These are phyloP conservation scores for Monopterus albus DNA, from an alignment of 2,113 vertebrate species.

Conservation along the genomic window DNA sequence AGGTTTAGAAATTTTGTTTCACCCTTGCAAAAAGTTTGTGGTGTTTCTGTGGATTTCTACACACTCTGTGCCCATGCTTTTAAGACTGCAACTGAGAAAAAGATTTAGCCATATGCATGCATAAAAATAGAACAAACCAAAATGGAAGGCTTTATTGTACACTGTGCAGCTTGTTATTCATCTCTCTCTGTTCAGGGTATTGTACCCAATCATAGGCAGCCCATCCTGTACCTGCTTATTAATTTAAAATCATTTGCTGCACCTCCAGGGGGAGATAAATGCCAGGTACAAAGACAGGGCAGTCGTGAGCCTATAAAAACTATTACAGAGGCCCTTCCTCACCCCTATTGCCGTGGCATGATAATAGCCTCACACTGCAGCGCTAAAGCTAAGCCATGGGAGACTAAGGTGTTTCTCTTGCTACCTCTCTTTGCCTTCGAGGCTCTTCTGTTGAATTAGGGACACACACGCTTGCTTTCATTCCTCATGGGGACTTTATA, in stretches of 20 bases:
- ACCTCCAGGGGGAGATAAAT: constrained; percentile 83
- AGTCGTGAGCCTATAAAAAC: constrained; percentile 84
- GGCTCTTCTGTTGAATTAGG: constrained; percentile 65
- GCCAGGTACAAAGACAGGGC: constrained; percentile 79
- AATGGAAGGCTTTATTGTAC: constrained; percentile 21
- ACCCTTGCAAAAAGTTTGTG: neutral
- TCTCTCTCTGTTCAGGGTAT: constrained; percentile 51
- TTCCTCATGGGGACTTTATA: no score
- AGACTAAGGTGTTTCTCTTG: constrained; percentile 62
- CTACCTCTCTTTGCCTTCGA: constrained; percentile 66
- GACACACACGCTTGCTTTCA: constrained; percentile 29
- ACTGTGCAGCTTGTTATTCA: constrained; percentile 49
- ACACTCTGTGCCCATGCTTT: constrained; percentile 2
- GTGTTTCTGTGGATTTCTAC: constrained; percentile 11
- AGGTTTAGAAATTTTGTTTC: neutral
- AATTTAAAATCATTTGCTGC: constrained; percentile 84
- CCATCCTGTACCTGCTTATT: constrained; percentile 81
- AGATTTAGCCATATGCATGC: constrained; percentile 10
- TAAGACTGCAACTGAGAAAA: constrained; percentile 7
- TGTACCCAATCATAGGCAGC: constrained; percentile 51
- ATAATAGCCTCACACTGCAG: constrained; percentile 78
- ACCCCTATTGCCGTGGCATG: constrained; percentile 78
- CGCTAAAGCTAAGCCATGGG: constrained; percentile 71
- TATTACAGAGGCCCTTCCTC: constrained; percentile 82
- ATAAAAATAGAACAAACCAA: neutral